Base-by-base conservation (phyloP, 2,113 vertebrate species). In the Centropus unirufus region DNA sequence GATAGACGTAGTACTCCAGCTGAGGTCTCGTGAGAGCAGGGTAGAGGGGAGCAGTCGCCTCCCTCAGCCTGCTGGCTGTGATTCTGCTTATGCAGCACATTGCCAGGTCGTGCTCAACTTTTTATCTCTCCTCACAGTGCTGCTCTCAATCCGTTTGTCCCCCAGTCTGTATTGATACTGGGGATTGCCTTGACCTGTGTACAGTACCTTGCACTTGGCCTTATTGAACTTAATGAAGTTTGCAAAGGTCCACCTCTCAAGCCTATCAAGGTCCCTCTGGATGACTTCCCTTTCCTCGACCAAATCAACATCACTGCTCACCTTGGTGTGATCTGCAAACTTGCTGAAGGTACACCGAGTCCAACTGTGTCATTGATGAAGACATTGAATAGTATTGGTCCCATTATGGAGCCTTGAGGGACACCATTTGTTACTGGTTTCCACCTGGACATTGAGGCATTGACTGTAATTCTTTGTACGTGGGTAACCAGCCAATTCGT, bases 301-400 rank as follows among this genome's bases (percentile, higher is more conserved):
- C 4, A 21, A 15, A n/a, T 49, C 6, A 57, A 6, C 10, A 4
- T 42, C 7, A 24, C 6, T 0, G 1, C 51, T 68, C 64, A 3
- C 9, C 26, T n/a, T 47, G 24, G 7, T 58, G 52, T 83, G 23
- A 4, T 5, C 6, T 57, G 51, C 46, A 57, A 4, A 30, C 9
- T 26, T 61, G 34, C 40, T 13, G 4, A 47, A 49, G 9, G 23
- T 52, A 36, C 1, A 6, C 5, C 54, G 3, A 3, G 2, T 54
- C 4, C 32, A 27, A 13, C 42, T 47, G 3, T 74, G 46, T 54
- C 17, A 6, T 4, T 40, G 40, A 42, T 73, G 55, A 42, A 58
- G 47, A 46, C 12, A 14, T 5, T 20, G n/a, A 11, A 13, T 49
- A 20, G 2, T 30, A 2, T 21, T n/a, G 32, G 18, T 81, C 20